Base-by-base conservation (phyloP, 2,888 invertebrate genomes). In the Malthinus seriepunctatus region DNA sequence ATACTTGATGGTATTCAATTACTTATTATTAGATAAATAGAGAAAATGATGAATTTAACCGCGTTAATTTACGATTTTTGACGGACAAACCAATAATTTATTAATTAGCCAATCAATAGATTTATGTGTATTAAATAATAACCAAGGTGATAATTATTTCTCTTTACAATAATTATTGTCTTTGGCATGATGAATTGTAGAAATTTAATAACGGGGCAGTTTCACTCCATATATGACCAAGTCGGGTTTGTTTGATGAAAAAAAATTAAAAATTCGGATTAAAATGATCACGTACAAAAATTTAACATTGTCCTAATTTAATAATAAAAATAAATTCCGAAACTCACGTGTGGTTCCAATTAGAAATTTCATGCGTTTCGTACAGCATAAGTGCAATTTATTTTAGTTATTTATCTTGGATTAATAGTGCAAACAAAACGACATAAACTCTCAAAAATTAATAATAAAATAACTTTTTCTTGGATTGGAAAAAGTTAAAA, bases 181-280 rank as follows among this genome's bases (percentile, higher is more conserved):
- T 52, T 48, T 53, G 44, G 44, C 49, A 50, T 53, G 49, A 54
- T 59, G 53, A 59, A 50, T 54, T 53, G 48, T 53, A 39, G 33
- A 37, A 54, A 59, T 63, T 58, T 66, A 57, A 63, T 61, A 61
- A 63, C 48, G 50, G 55, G 53, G 57, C 58, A 60, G 56, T 68
- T 68, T 68, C 68, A 64, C 68, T 68, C 68, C 68, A 64, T 68
- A 68, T 68, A 68, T 59, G 67, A 54, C 14, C 23, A 51, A 47
- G 39, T 32, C 46, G 32, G 33, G 32, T 58, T 52, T 23, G 23
- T 23, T 23, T 23, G 23, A 23, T 23, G 23, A 23, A 23, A 23
- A n/a, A 23, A 23, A 23, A 23, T 23, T 23, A 42, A 15, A 42
- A 42, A 42, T 42, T 42, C 12, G 39, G 39, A 15, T 42, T 42